phyloP scores from a whole-genome alignment of 1,140 invertebrate species.

The Pseudomyrmex concolor region DNA sequence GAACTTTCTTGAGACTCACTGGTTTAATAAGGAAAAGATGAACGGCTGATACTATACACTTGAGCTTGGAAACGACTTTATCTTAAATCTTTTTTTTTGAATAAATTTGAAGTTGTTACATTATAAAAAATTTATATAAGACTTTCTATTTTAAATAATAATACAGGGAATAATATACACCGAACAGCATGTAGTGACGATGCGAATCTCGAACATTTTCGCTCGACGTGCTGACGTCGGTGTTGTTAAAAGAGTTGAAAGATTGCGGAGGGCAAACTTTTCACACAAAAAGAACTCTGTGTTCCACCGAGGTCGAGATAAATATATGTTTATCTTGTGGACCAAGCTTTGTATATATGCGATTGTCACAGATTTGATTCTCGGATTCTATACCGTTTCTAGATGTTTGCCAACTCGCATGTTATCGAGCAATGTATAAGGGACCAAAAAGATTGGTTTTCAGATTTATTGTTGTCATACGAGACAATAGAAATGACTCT shows the following conservation, averaged over 20 bases:
- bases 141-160: too few species aligned
- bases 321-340: slow-evolving; percentile 13
- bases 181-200: too few species aligned
- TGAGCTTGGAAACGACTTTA: not conserved
- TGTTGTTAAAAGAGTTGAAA: slow-evolving; percentile 1
- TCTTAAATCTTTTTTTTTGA: too few species aligned
- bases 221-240: not conserved
- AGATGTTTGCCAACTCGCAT: slow-evolving; percentile 34
- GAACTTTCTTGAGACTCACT: not conserved
- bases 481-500: not conserved
- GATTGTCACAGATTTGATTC: slow-evolving; percentile 36
- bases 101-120: too few species aligned
- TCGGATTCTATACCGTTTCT: not conserved
- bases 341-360: not conserved
- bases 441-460: slow-evolving; percentile 10
- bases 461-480: slow-evolving; percentile 29
- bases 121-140: too few species aligned
- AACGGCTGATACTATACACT: slow-evolving; percentile 25
- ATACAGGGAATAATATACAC: too few species aligned
- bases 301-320: not conserved
- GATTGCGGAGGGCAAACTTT: not conserved
- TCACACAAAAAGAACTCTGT: slow-evolving; percentile 7
- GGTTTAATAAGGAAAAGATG: slow-evolving; percentile 13
- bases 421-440: slow-evolving; percentile 24
- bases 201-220: too few species aligned